A percentile compares a stretch with the other conserved stretches of the same genome.
Conservation (phyloP, 1,140 invertebrate species). For the Zaprionus taronus region DNA sequence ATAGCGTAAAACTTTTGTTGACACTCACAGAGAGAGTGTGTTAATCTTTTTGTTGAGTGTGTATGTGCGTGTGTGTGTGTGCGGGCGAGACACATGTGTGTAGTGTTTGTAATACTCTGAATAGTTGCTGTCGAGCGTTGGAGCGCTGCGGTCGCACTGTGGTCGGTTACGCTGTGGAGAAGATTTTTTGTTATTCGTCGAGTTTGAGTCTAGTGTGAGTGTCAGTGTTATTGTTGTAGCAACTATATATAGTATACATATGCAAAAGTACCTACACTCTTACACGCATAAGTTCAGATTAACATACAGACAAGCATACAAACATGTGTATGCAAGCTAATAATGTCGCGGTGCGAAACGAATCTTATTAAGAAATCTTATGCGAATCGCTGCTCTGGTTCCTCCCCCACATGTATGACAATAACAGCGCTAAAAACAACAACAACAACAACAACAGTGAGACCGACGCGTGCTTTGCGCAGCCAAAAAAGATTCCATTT, state of each 20-base stretch:
- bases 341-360: constrained; percentile 6
- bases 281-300: neutral
- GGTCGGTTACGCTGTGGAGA: constrained; percentile 39
- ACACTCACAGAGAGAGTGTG: constrained; percentile 40
- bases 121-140: constrained; percentile 71
- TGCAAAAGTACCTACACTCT: neutral
- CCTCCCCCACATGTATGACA: neutral
- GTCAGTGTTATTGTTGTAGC: constrained; percentile 52
- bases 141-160: constrained; percentile 60
- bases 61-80: constrained; percentile 25
- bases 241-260: constrained; percentile 32
- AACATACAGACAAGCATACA: constrained; percentile 2
- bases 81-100: constrained; percentile 5
- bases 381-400: neutral
- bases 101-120: constrained; percentile 51
- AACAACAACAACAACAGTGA: constrained; percentile 3
- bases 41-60: neutral
- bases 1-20: constrained; percentile 62
- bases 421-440: constrained; percentile 1
- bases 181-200: constrained; percentile 47
- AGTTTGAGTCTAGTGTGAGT: constrained; percentile 39
- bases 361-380: constrained; percentile 37
- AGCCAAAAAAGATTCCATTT: constrained; percentile 2
- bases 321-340: constrained; percentile 20
- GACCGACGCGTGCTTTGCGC: neutral